Evolutionary conservation across 2,797 vertebrate species (phyloP).

Genomic region (Ciconia nigra): DNA sequence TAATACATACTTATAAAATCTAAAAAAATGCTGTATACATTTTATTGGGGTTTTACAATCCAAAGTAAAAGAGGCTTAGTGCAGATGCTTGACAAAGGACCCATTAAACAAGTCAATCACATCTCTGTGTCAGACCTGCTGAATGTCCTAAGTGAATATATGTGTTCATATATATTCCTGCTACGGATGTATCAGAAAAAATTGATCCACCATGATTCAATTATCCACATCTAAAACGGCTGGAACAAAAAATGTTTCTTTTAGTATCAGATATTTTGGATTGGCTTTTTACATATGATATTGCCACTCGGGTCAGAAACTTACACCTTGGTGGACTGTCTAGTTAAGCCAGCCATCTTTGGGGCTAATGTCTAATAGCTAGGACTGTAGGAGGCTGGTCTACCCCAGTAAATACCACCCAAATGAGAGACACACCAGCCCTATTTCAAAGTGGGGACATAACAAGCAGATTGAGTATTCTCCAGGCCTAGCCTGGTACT

Average conservation of each 20-base stretch:
- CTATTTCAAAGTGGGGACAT: rapidly evolving
- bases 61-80: not conserved
- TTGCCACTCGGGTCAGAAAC: not conserved
- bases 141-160: not conserved
- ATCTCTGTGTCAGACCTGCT: not conserved
- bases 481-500: not conserved
- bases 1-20: not conserved
- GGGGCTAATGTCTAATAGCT: not conserved
- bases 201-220: not conserved
- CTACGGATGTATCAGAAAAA: not conserved
- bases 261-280: not conserved
- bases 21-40: not conserved
- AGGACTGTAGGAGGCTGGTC: not conserved
- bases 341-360: not conserved
- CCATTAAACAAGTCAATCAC: not conserved
- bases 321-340: not conserved
- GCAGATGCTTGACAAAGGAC: constrained; percentile 5
- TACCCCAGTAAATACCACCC: not conserved
- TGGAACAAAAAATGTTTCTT: not conserved
- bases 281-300: not conserved
- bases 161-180: not conserved
- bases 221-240: not conserved
- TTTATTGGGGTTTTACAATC: not conserved
- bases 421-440: rapidly evolving
- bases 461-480: not conserved